Percentiles rank a stretch among this genome's conserved stretches.
Evolutionary conservation across 2,113 vertebrate genomes (phyloP).

Genomic region (Dromiciops gliroides): DNA sequence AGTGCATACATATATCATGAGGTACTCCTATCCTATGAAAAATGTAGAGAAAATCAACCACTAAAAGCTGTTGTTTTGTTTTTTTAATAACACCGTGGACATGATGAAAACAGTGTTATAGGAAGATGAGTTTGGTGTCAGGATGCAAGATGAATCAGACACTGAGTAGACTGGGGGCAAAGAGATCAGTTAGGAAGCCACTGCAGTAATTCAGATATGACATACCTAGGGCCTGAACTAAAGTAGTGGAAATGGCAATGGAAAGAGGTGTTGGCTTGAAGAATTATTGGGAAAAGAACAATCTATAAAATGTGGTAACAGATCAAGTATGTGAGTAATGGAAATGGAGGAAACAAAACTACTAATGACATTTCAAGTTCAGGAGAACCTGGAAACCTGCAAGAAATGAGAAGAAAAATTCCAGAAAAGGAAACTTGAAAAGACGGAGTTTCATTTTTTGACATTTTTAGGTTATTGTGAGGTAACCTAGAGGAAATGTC

Average conservation of each 20-base stretch:
- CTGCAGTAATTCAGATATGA: not conserved
- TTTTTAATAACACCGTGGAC: not conserved
- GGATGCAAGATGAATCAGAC: slow-evolving; percentile 8
- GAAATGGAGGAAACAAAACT: not conserved
- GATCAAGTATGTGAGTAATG: not conserved
- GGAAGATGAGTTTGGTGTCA: not conserved
- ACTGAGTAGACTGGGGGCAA: not conserved
- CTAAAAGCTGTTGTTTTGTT: not conserved
- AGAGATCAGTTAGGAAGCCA: not conserved
- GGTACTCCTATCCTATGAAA: not conserved
- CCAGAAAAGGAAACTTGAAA: not conserved
- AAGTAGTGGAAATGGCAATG: not conserved
- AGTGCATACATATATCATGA: not conserved
- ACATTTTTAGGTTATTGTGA: not conserved
- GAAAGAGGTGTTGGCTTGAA: not conserved
- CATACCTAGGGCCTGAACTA: not conserved
- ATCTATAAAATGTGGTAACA: not conserved
- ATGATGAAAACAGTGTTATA: not conserved
- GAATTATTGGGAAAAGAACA: not conserved
- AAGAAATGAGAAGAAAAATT: not conserved
- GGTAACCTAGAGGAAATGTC: not conserved
- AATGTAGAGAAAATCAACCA: not conserved
- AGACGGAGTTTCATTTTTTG: not conserved
- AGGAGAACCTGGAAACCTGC: not conserved
- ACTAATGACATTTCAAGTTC: not conserved